Conservation (phyloP, 2,113 vertebrate species). For the Sinocyclocheilus rhinocerous region DNA sequence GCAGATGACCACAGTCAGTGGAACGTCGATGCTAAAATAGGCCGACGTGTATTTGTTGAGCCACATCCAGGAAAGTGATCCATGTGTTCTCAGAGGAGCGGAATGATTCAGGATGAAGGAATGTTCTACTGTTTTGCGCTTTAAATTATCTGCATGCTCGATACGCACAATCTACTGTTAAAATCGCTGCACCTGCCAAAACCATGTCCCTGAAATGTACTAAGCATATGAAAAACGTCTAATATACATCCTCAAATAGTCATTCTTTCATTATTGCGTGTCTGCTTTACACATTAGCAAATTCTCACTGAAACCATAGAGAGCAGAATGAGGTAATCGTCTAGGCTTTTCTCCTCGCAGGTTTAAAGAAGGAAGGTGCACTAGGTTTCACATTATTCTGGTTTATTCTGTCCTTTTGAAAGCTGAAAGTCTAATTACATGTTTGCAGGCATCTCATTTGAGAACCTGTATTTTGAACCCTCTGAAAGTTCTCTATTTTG, state of each 20-base stretch:
- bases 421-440: conserved; percentile 54
- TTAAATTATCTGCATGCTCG: conserved; percentile 27
- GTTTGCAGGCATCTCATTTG: conserved; percentile 44
- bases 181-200: conserved; percentile 24
- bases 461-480: conserved; percentile 41
- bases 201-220: conserved; percentile 6
- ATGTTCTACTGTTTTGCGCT: conserved; percentile 28
- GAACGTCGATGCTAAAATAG: conserved; percentile 31
- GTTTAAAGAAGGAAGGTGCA: conserved; percentile 2
- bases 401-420: conserved; percentile 32
- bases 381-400: conserved; percentile 19
- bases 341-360: conserved; percentile 25
- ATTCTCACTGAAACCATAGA: conserved; percentile 17
- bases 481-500: conserved; percentile 31
- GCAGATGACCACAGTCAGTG: conserved; percentile 54
- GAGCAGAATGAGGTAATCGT: conserved; percentile 39
- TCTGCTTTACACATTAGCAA: conserved; percentile 29
- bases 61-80: conserved; percentile 48
- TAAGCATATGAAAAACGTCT: conserved; percentile 20
- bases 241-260: conserved; percentile 32
- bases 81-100: conserved; percentile 35
- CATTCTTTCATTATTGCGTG: conserved; percentile 27
- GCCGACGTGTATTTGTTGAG: conserved; percentile 48
- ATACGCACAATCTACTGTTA: conserved; percentile 1
- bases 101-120: conserved; percentile 51